Evolutionary conservation across 2,888 invertebrate species (phyloP).

Genomic region (Temnothorax unifasciatus): DNA sequence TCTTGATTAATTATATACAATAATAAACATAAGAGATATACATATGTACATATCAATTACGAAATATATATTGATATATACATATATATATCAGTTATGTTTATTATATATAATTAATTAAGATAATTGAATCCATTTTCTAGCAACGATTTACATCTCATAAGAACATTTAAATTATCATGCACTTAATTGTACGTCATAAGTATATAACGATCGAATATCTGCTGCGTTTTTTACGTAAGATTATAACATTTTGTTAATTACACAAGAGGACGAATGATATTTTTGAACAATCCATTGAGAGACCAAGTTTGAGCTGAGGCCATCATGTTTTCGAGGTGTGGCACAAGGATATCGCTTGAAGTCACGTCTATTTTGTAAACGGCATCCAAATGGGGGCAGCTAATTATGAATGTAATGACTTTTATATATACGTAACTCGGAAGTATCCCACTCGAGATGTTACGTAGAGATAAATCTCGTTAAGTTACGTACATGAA

Average conservation of each 20-base stretch:
- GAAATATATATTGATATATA: not conserved
- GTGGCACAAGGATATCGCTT: not conserved
- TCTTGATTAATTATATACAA: too few relatives aligned
- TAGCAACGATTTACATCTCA: not conserved
- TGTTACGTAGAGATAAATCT: conserved; percentile 18
- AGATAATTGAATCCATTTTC: not conserved
- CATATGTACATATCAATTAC: too few relatives aligned
- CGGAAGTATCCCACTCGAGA: conserved; percentile 1
- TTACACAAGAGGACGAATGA: not conserved
- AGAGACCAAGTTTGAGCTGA: not conserved
- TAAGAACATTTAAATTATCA: not conserved
- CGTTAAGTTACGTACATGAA: conserved; percentile 13
- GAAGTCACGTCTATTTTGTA: conserved; percentile 19
- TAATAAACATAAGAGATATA: too few relatives aligned
- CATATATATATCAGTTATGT: not conserved
- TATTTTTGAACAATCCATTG: conserved; percentile 1
- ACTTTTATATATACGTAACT: conserved; percentile 17
- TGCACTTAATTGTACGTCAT: not conserved
- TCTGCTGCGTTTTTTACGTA: not conserved
- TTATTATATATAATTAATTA: not conserved
- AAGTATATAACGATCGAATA: not conserved
- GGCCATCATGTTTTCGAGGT: not conserved
- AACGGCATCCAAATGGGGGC: not conserved
- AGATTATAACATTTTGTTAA: not conserved
- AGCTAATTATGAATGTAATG: conserved; percentile 12